A percentile compares a stretch with the other conserved stretches of the same genome.
phyloP scores from a whole-genome alignment of 23 tunicate genomes.

The Trididemnum nubilum region DNA sequence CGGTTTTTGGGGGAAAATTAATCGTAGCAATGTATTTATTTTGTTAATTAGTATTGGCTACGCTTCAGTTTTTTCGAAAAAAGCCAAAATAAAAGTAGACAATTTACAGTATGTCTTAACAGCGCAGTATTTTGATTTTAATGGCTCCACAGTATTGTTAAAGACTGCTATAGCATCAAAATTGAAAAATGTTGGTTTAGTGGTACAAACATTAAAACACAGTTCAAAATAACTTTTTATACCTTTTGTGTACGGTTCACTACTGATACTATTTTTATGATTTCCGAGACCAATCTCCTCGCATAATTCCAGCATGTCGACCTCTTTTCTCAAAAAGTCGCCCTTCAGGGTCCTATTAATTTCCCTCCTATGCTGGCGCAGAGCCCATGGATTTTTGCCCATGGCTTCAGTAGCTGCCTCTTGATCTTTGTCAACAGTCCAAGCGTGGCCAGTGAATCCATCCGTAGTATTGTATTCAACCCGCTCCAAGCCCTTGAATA shows the following conservation, averaged over 20 bases:
- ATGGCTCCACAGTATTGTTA: too few species aligned
- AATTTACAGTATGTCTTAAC: too few species aligned
- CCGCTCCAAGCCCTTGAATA: constrained; percentile 79
- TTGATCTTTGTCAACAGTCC: constrained; percentile 85
- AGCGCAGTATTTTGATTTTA: too few species aligned
- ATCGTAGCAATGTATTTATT: too few species aligned
- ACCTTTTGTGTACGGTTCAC: background rate
- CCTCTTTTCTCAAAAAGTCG: constrained; percentile 46
- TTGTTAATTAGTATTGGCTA: too few species aligned
- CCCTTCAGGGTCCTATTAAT: constrained; percentile 65
- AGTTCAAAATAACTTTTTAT: too few species aligned
- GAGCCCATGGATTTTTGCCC: constrained; percentile 78
- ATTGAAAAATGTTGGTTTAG: too few species aligned
- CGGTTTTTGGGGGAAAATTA: too few species aligned
- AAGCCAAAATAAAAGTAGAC: too few species aligned
- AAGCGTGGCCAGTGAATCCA: constrained; percentile 78
- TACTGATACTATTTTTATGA: background rate
- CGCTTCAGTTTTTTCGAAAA: too few species aligned
- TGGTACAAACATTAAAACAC: too few species aligned
- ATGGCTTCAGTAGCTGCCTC: constrained; percentile 79
- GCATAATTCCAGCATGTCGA: constrained; percentile 22
- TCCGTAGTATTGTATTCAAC: constrained; percentile 44
- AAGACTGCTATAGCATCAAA: too few species aligned
- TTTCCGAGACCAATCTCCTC: background rate
- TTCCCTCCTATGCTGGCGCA: constrained; percentile 72